These are phyloP conservation scores for Taeniopygia guttata DNA, from an alignment of 2,797 vertebrate genomes.

Conservation along the genomic window DNA sequence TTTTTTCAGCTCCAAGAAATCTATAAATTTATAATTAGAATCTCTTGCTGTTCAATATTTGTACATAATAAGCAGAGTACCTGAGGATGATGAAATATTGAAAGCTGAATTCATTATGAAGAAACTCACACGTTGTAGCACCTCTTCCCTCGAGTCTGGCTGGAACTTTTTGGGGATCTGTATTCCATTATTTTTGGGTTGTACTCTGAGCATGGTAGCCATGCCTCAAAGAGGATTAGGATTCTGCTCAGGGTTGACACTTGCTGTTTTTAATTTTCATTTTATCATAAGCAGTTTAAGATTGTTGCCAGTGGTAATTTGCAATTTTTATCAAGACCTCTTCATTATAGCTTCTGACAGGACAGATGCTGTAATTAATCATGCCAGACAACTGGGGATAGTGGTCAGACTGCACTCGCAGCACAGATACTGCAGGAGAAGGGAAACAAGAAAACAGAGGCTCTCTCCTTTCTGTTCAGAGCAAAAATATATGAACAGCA, in stretches of 20 bases:
- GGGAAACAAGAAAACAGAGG: background rate
- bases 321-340: slow-evolving; percentile 97
- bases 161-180: slow-evolving; percentile 80
- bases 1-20: slow-evolving; percentile 72
- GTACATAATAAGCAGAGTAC: slow-evolving; percentile 87
- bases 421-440: slow-evolving; percentile 59
- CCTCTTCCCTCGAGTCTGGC: slow-evolving; percentile 86
- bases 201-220: slow-evolving; percentile 78
- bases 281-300: slow-evolving; percentile 99
- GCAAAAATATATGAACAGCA: background rate
- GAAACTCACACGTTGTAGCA: slow-evolving; percentile 77
- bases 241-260: slow-evolving; percentile 91
- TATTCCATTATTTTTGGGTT: slow-evolving; percentile 72
- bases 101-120: slow-evolving; percentile 90
- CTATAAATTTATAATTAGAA: slow-evolving; percentile 78
- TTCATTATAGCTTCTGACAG: slow-evolving; percentile 96
- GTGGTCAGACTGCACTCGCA: slow-evolving; percentile 75
- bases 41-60: slow-evolving; percentile 88
- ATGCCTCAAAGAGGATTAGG: slow-evolving; percentile 82
- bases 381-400: slow-evolving; percentile 91
- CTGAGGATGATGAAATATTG: slow-evolving; percentile 89
- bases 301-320: slow-evolving; percentile 98
- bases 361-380: slow-evolving; percentile 99
- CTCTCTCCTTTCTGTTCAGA: slow-evolving; percentile 32
- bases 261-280: slow-evolving; percentile 99